Evolutionary conservation across 2,888 invertebrate species (phyloP).

Genomic region (Himalopsyche kuldschensis): DNA sequence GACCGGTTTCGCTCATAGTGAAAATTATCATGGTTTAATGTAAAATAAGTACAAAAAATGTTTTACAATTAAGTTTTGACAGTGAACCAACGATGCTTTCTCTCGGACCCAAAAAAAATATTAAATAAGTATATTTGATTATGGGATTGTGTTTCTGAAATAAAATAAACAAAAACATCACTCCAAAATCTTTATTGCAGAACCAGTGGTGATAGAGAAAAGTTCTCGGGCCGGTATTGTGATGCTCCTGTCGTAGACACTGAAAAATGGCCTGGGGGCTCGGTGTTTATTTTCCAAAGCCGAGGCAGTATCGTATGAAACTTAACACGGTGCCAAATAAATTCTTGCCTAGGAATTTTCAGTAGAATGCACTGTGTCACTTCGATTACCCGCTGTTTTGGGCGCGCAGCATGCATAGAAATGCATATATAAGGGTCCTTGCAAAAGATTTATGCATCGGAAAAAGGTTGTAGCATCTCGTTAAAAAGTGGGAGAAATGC

Average conservation of each 20-base stretch:
- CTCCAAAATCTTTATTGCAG: too few species aligned
- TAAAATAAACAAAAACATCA: too few species aligned
- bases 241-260: background rate
- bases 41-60: too few species aligned
- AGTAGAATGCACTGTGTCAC: conserved; percentile 33
- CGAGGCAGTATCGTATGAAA: background rate
- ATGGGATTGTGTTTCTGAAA: too few species aligned
- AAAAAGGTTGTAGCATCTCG: background rate
- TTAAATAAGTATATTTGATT: too few species aligned
- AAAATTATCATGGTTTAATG: too few species aligned
- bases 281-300: background rate
- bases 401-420: background rate
- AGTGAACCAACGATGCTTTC: too few species aligned
- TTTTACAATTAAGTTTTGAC: too few species aligned
- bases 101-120: too few species aligned
- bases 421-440: background rate
- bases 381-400: conserved; percentile 31
- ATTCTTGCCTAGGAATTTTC: conserved; percentile 31
- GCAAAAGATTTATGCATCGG: background rate
- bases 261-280: background rate
- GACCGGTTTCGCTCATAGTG: too few species aligned
- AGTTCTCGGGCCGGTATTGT: background rate
- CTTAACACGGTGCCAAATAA: conserved; percentile 22
- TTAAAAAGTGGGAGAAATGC: background rate
- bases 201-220: too few species aligned